These are phyloP conservation scores for Orthonevra nobilis DNA, from an alignment of 2,888 invertebrate species.

Conservation along the genomic window DNA sequence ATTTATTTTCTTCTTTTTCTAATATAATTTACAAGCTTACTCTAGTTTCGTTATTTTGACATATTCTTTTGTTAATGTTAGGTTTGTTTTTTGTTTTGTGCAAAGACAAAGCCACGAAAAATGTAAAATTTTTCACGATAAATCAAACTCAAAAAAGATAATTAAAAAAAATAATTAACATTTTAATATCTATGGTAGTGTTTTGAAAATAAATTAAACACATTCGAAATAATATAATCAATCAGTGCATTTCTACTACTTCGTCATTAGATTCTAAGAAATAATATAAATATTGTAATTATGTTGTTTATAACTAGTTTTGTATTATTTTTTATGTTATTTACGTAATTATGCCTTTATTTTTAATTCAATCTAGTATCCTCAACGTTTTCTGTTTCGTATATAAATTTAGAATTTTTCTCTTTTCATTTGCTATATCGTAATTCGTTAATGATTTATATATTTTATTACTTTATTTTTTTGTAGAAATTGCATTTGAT, in stretches of 20 bases:
- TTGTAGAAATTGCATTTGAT: constrained; percentile 65
- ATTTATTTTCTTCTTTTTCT: constrained; percentile 6
- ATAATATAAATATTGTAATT: constrained; percentile 36
- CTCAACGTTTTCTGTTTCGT: constrained; percentile 62
- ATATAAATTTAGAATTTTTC: constrained; percentile 69
- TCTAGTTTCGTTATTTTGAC: constrained; percentile 63
- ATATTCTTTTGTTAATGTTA: constrained; percentile 33
- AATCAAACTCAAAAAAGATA: constrained; percentile 50
- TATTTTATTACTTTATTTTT: constrained; percentile 11
- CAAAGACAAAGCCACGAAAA: constrained; percentile 72
- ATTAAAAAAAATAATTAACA: constrained; percentile 17
- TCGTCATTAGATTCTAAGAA: constrained; percentile 37
- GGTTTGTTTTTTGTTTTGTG: constrained; percentile 66
- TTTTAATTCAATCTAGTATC: constrained; percentile 47
- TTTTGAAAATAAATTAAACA: constrained; percentile 14
- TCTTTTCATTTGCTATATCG: constrained; percentile 42
- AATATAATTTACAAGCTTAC: constrained; percentile 63
- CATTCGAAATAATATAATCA: constrained; percentile 38
- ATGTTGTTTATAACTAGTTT: constrained; percentile 25
- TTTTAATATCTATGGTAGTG: constrained; percentile 34
- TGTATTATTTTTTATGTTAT: constrained; percentile 33
- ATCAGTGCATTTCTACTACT: constrained; percentile 65
- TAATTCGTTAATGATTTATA: constrained; percentile 62
- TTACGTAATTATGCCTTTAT: constrained; percentile 28
- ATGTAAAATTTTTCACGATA: constrained; percentile 59